A percentile compares a stretch with the other conserved stretches of the same genome.
Conservation (phyloP, 1,140 invertebrate species). For the Rhagoletis zephyria region DNA sequence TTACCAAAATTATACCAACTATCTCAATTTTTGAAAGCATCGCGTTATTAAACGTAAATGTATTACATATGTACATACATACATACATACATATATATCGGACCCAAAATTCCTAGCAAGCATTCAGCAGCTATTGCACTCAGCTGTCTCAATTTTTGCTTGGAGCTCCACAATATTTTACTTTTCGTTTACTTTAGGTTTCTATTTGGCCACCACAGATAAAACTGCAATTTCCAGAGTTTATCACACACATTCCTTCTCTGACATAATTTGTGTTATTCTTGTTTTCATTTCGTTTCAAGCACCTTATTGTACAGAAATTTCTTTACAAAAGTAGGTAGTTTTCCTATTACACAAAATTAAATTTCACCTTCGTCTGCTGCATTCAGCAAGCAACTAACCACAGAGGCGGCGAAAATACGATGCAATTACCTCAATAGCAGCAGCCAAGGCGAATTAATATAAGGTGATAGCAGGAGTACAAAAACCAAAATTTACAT, state of each 20-base stretch:
- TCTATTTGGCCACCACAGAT: background rate
- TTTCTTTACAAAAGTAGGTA: background rate
- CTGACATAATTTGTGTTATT: background rate
- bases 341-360: conserved; percentile 24
- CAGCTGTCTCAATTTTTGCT: background rate
- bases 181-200: background rate
- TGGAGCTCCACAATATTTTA: background rate
- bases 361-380: conserved; percentile 40
- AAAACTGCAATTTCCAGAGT: background rate
- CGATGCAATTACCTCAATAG: background rate
- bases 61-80: background rate
- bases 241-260: background rate
- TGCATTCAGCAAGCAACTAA: conserved; percentile 48
- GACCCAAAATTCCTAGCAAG: background rate
- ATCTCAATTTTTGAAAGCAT: too few relatives aligned
- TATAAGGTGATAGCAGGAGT: too few relatives aligned
- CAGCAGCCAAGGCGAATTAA: background rate
- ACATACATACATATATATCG: background rate
- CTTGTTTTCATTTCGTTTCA: background rate
- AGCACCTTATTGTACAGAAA: background rate
- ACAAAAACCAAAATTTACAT: too few relatives aligned
- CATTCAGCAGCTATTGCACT: background rate
- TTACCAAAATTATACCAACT: too few relatives aligned
- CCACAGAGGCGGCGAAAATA: background rate
- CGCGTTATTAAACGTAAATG: too few relatives aligned